Evolutionary conservation across 2,113 vertebrate genomes (phyloP).

Genomic region (Theropithecus gelada): DNA sequence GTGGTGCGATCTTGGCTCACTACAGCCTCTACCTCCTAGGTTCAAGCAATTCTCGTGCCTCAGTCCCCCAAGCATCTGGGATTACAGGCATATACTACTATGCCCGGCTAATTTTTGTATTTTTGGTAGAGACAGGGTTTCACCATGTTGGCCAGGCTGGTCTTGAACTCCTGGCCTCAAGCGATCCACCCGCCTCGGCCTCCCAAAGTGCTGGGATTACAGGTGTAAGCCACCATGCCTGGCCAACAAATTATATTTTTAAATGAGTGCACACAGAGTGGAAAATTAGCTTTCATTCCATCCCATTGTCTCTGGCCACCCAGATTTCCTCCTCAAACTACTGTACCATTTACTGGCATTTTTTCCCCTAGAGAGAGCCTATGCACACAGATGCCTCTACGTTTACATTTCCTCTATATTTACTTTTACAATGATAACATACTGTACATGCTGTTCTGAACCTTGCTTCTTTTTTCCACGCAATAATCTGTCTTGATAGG

Average conservation of each 20-base stretch:
- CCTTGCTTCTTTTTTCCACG: neutral
- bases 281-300: neutral
- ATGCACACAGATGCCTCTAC: neutral
- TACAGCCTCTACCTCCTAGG: too few species aligned
- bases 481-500: neutral
- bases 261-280: neutral
- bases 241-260: neutral
- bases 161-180: too few species aligned
- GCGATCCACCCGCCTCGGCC: too few species aligned
- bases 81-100: too few species aligned
- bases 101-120: too few species aligned
- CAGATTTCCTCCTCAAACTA: neutral
- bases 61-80: too few species aligned
- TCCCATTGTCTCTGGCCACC: neutral
- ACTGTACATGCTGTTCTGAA: neutral
- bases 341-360: neutral
- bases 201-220: too few species aligned
- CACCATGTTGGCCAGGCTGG: too few species aligned
- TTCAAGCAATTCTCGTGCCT: too few species aligned
- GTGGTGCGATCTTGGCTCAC: too few species aligned
- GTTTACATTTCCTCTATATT: neutral
- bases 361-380: neutral
- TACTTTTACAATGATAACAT: neutral
- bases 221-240: too few species aligned
- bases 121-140: too few species aligned